Evolutionary conservation across 1,140 invertebrate genomes (phyloP).

Genomic region (Steinernema khuongi): DNA sequence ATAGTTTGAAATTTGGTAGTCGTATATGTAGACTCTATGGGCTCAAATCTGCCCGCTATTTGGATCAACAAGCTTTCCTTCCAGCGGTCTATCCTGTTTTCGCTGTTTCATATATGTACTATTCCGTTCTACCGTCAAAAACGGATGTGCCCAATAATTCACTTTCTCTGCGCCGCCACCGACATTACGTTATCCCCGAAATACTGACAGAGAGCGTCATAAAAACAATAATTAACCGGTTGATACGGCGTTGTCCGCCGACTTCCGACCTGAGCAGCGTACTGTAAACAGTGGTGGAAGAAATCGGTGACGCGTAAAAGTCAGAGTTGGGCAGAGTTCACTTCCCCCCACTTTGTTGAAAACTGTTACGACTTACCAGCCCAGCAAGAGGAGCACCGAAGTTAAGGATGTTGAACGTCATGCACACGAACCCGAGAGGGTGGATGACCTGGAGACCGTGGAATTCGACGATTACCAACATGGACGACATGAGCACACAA

Average conservation of each 20-base stretch:
- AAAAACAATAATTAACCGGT: too few species aligned
- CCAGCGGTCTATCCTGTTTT: too few species aligned
- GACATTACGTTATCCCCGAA: too few species aligned
- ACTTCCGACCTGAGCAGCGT: conserved; percentile 16
- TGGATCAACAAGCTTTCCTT: too few species aligned
- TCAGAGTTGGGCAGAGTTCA: background rate
- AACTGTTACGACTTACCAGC: conserved; percentile 42
- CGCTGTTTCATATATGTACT: too few species aligned
- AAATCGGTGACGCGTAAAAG: conserved; percentile 7
- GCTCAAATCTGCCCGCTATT: too few species aligned
- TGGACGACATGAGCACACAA: conserved; percentile 25
- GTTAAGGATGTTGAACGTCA: conserved; percentile 58
- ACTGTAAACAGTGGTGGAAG: background rate
- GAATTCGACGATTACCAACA: conserved; percentile 46
- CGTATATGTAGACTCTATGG: too few species aligned
- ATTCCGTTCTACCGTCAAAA: too few species aligned
- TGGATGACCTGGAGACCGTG: conserved; percentile 32
- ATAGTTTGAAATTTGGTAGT: too few species aligned
- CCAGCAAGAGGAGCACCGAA: conserved; percentile 57
- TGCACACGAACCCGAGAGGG: conserved; percentile 41
- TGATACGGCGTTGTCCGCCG: background rate
- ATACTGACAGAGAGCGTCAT: too few species aligned
- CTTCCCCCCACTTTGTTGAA: background rate
- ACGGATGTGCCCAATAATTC: too few species aligned
- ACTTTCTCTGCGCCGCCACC: too few species aligned